A percentile compares a stretch with the other conserved stretches of the same genome.
Conservation (phyloP, 2,888 invertebrate species). For the Apodemia duryi region DNA sequence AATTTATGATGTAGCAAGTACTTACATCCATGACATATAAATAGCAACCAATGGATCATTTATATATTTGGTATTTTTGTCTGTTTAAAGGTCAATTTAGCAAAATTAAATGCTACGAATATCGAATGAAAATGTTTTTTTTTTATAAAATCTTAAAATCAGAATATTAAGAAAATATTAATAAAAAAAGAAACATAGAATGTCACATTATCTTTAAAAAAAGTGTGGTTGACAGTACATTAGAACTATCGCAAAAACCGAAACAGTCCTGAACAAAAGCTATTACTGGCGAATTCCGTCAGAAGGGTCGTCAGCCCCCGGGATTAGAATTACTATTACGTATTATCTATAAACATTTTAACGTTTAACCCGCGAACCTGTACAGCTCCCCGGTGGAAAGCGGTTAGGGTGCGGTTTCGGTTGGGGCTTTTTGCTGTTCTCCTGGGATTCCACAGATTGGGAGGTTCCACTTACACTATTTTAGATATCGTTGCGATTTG, state of each 20-base stretch:
- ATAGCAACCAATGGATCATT: too few relatives aligned
- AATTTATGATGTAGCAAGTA: too few relatives aligned
- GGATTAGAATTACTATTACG: slow-evolving; percentile 68
- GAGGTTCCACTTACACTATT: slow-evolving; percentile 27
- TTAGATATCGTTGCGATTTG: slow-evolving; percentile 21
- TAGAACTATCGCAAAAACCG: slow-evolving; percentile 31
- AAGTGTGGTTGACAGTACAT: neutral
- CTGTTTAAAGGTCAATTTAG: too few relatives aligned
- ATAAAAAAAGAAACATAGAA: too few relatives aligned
- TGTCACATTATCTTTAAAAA: neutral
- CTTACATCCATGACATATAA: too few relatives aligned
- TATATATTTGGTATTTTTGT: too few relatives aligned
- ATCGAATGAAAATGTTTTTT: too few relatives aligned
- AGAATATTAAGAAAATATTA: too few relatives aligned
- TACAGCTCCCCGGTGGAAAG: slow-evolving; percentile 56
- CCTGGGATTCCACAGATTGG: slow-evolving; percentile 40
- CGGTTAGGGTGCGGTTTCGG: slow-evolving; percentile 56
- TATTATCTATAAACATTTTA: slow-evolving; percentile 79
- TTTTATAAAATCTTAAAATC: too few relatives aligned
- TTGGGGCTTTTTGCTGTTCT: slow-evolving; percentile 51
- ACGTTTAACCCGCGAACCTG: slow-evolving; percentile 75
- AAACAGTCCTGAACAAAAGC: slow-evolving; percentile 51
- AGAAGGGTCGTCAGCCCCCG: slow-evolving; percentile 47
- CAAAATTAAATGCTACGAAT: too few relatives aligned
- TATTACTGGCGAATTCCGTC: slow-evolving; percentile 64